Base-by-base conservation (phyloP, 2,888 invertebrate genomes). In the Sipunculus nudus region DNA sequence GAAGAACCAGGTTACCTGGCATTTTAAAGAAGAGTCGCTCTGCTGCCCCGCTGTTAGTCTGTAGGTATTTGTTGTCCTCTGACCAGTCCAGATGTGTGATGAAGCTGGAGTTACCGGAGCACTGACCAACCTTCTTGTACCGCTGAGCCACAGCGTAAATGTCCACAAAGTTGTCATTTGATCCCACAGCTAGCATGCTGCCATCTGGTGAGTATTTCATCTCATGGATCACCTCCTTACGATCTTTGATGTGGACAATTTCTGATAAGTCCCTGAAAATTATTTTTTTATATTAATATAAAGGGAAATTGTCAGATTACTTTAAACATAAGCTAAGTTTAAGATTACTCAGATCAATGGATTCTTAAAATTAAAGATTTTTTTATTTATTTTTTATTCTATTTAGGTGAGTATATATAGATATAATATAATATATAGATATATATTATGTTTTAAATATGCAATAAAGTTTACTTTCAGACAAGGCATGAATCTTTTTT, bases 81-180 rank as follows among this genome's bases (percentile, higher is more conserved):
- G 83, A 82, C 85, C 85, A 85, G 71, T 85, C 85, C n/a, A 85
- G 57, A 65, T 85, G 84, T 0, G 83, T 84, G 63, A 85, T 83
- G 69, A 83, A 84, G 66, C 82, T 83, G n/a, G 82, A 82, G 63
- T 72, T 81, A 2, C 84, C 85, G 2, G 74, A 66, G 61, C 84
- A 84, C 6, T 77, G 76, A 4, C 81, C 80, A 8, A 82, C 75
- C 19, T 74, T 68, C 67, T 80, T 80, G 70, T 76, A 81, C 8
- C 77, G 68, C 69, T 82, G 79, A 6, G 76, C 75, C 10, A 75
- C 76, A 1, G 80, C 73, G 70, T 85, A 85, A 41, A 85, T 76
- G 64, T 84, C 84, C 16, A 85, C 82, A 73, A 80, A 82, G 61
- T 82, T 83, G 70, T 84, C 85, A 68, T 84, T 83, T 28, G 84